Evolutionary conservation across 2,888 invertebrate species (phyloP).

Genomic region (Parnassius smintheus): DNA sequence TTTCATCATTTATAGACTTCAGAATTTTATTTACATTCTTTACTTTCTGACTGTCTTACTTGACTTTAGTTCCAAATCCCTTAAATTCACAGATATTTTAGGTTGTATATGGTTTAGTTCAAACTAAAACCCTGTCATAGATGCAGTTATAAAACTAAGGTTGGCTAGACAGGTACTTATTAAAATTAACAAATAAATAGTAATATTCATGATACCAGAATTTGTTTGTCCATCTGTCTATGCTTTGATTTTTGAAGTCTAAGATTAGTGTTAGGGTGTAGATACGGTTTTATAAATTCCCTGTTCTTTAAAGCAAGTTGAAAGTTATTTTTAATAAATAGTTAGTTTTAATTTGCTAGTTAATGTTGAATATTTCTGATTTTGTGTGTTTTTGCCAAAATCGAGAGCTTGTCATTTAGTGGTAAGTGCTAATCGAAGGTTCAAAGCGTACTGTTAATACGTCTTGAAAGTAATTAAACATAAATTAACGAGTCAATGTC

Average conservation of each 20-base stretch:
- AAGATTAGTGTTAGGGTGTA: slow-evolving; percentile 7
- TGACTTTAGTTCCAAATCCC: no score
- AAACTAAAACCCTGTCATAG: not conserved
- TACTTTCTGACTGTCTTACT: no score
- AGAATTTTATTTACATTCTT: no score
- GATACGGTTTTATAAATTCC: slow-evolving; percentile 5
- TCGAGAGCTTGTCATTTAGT: slow-evolving; percentile 73
- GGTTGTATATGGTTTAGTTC: no score
- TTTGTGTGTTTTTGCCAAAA: slow-evolving; percentile 40
- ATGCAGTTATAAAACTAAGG: no score
- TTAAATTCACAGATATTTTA: no score
- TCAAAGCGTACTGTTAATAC: slow-evolving; percentile 76
- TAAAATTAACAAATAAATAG: not conserved
- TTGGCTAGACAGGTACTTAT: no score
- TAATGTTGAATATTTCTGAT: slow-evolving; percentile 7
- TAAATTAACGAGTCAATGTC: slow-evolving; percentile 57
- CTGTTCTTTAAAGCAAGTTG: slow-evolving; percentile 8
- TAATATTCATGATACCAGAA: slow-evolving; percentile 4
- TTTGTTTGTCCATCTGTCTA: not conserved
- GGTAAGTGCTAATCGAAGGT: slow-evolving; percentile 66
- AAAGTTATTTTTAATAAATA: slow-evolving; percentile 10
- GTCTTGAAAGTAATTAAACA: slow-evolving; percentile 38
- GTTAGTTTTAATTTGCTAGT: slow-evolving; percentile 12
- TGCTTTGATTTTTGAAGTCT: not conserved
- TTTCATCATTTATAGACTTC: no score